Percentiles rank a stretch among this genome's conserved stretches.
Conservation (phyloP, 2,113 vertebrate genomes). For the human region DNA sequence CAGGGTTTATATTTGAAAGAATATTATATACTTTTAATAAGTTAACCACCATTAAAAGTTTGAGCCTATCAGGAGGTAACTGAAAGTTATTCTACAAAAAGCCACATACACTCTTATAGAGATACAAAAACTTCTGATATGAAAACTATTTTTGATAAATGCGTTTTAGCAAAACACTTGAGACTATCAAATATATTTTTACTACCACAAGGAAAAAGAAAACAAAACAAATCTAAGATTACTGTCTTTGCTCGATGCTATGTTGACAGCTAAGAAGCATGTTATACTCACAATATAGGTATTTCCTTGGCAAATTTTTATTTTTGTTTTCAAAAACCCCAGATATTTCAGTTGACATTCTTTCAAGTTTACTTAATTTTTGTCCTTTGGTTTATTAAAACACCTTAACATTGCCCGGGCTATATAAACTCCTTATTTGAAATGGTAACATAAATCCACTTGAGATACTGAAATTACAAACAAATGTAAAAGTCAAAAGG, state of each 20-base stretch:
- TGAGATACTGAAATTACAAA: background rate
- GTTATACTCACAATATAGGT: background rate
- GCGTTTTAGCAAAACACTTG: background rate
- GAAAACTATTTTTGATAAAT: constrained; percentile 49
- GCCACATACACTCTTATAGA: background rate
- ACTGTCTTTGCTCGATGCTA: background rate
- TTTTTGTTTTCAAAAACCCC: background rate
- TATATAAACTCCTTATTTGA: background rate
- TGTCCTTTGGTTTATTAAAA: constrained; percentile 13
- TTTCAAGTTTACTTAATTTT: background rate
- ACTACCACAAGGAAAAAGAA: background rate
- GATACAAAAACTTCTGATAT: background rate
- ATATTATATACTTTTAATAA: background rate
- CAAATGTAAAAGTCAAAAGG: constrained; percentile 23
- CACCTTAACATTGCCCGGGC: background rate
- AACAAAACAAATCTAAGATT: background rate
- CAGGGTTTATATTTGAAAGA: constrained; percentile 45
- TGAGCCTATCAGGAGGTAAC: constrained; percentile 5
- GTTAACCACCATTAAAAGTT: constrained; percentile 20
- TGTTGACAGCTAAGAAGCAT: background rate
- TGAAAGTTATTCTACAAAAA: background rate
- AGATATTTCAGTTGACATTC: background rate
- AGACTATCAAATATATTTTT: constrained; percentile 15
- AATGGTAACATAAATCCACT: background rate
- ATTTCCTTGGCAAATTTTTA: background rate